Evolutionary conservation across 2,113 vertebrate species (phyloP), one percentile per base, ranked within the genome.

Genomic region (Corythaeola cristata): DNA sequence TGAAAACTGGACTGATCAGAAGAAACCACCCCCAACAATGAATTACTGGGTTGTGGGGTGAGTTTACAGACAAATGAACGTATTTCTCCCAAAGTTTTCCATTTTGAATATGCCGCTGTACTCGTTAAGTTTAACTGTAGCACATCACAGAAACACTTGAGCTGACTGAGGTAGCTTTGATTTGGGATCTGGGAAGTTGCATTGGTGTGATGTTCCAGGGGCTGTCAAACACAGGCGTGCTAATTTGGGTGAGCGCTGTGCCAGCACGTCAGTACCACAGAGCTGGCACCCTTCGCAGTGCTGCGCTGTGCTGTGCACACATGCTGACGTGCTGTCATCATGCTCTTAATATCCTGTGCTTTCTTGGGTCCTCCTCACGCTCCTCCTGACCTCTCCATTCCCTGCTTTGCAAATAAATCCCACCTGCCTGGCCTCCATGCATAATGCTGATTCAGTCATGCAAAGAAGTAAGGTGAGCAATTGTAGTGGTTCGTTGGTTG

Each of bases 41-140:
- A 99, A 96, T n/a, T 99, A 99, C 98, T 99, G 99, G 99, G 99
- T 99, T 45, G 98, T 99, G n/a, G 99, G 99, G 99, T 99, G 98
- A 63, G 98, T 96, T 41, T 33, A 33, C 13, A 77, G 39, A 64
- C n/a, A 23, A 35, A 59, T 15, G 0, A 56, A 49, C 30, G 15
- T 44, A 7, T 74, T 69, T 83, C 11, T 50, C 26, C 6, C 30
- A 17, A 13, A n/a, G 15, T 22, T 67, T 81, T 53, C 56, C 12
- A 21, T 77, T 75, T 32, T 45, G 72, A 83, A 20, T 52, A 3
- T 39, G n/a, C 52, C 6, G 1, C 20, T 90, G 11, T 85, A 52
- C 16, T 76, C 7, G 35, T 72, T 9, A 76, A 84, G 56, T 37
- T 3, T 23, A 63, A 23, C 39, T 60, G 22, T 26, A 74, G 50